Evolutionary conservation across 2,888 invertebrate species (phyloP), one percentile per base, ranked within the genome.

Genomic region (Boloria euphrosyne): DNA sequence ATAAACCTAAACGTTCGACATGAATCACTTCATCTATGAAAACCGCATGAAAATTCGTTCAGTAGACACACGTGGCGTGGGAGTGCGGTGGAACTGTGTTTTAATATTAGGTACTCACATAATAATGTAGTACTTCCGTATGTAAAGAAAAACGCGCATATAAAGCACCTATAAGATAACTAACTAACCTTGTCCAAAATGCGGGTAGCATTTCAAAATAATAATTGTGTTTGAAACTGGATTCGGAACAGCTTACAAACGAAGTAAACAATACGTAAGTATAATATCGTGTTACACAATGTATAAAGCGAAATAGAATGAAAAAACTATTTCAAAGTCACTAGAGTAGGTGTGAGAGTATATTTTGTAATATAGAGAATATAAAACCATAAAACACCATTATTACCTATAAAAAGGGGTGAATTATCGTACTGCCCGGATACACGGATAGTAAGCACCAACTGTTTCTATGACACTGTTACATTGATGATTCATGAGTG

Each of bases 141-240:
- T 27, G 43, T 55, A 46, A 22, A 46, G n/a, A 57, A 57, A 46
- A 57, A 46, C 22, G 18, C 46, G 22, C 46, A 27, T 46, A 57
- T 57, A 46, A 44, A 57, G 57, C 31, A 38, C 57, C n/a, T 46
- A 46, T 16, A 46, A 46, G 13, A 27, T 57, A 57, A 27, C 27
- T 27, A 57, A 46, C 14, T 57, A 46, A 13, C 57, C 22, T 57
- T 57, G 57, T 46, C 55, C 17, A 46, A 57, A 22, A 57, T 22
- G n/a, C 22, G 22, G 22, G 22, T 22, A n/a, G 13, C 46, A 57
- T 27, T 57, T 27, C 46, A 46, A 22, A 57, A 57, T 46, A 57
- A 46, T 46, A 44, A 46, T 38, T 38, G 7, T 38, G 7, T 27
- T 43, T 14, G 44, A 44, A 22, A 44, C 22, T 27, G 46, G 44